Evolutionary conservation across 2,888 invertebrate genomes (phyloP), one percentile per base, ranked within the genome.

Genomic region (Epinotia ramella): DNA sequence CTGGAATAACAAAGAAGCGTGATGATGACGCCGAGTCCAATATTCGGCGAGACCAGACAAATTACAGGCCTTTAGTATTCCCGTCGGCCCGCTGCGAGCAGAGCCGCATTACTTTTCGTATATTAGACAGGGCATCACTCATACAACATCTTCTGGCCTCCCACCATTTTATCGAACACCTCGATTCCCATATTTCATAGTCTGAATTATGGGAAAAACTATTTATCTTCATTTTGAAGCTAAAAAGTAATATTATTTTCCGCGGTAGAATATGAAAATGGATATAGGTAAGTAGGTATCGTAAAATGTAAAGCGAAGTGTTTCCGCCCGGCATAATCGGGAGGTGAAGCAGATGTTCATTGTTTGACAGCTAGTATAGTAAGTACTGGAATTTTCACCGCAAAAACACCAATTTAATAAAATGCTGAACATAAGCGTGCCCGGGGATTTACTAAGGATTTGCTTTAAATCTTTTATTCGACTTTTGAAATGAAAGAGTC

Each of bases 21-120:
- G 81, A 80, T 84, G 84, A 86, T 84, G 85, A 85, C 82, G 81
- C 80, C 74, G 79, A 79, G 74, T 80, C 80, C 79, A 82, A 86
- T 88, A 87, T 88, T 86, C 82, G 80, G 84, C 78, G 73, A 33
- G 71, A 72, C 72, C 80, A 87, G 88, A 90, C 87, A 90, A 89
- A 91, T 88, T 87, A 85, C 82, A 80, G 78, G 80, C 81, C 78
- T 79, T 89, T 86, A 84, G 83, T 87, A 88, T 87, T 86, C 86
- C 79, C 28, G 67, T 18, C 66, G 72, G 75, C 59, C 77, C 76
- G 76, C 77, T 73, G 79, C 77, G 78, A 77, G 79, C 75, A 70
- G 73, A 49, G 73, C 66, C 73, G 66, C 72, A 60, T 74, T 75
- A 74, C 73, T 68, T 60, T 57, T 65, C 67, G 71, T 69, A 76